Evolutionary conservation across 2,888 invertebrate genomes (phyloP), one percentile per base, ranked within the genome.

Genomic region (Andrena flavipes): DNA sequence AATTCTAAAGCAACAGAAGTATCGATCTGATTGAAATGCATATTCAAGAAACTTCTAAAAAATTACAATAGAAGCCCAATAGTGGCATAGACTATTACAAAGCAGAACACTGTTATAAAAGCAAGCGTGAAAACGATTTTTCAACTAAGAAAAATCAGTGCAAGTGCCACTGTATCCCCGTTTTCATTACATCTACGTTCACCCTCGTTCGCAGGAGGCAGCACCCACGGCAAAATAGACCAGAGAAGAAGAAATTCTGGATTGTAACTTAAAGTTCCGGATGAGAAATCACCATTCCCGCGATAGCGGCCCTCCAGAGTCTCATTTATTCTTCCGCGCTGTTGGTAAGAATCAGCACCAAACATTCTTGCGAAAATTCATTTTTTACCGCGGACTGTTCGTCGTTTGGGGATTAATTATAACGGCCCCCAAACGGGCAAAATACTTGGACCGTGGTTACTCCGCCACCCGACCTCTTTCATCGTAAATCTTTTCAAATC

Each of bases 281-380:
- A 76, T 65, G 76, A 76, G 64, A 64, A 76, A 65, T 72, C 49
- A 75, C 48, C 20, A 68, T 62, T 76, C 64, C 71, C 63, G 56
- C 51, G 63, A 68, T 68, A 51, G 60, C 5, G 8, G 64, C 30
- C 69, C 82, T 72, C 82, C 33, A 64, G 76, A 62, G 82, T 56
- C 76, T 82, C 82, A 72, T 82, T 82, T 82, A 82, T 82, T 82
- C 82, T 82, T 72, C 71, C 82, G 67, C 76, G 30, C 67, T 82
- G 76, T 76, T 82, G 63, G 71, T 72, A 82, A 76, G 82, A 82
- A 82, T 82, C 82, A 71, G 76, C 71, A 68, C 69, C 59, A 69
- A 82, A 82, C 76, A 82, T 82, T 68, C 71, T 82, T 59, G 65
- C 30, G 51, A 71, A 76, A 81, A 76, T 76, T 76, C 68, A 56